Evolutionary conservation across 2,888 invertebrate species (phyloP).

Genomic region (Proisotoma minuta): DNA sequence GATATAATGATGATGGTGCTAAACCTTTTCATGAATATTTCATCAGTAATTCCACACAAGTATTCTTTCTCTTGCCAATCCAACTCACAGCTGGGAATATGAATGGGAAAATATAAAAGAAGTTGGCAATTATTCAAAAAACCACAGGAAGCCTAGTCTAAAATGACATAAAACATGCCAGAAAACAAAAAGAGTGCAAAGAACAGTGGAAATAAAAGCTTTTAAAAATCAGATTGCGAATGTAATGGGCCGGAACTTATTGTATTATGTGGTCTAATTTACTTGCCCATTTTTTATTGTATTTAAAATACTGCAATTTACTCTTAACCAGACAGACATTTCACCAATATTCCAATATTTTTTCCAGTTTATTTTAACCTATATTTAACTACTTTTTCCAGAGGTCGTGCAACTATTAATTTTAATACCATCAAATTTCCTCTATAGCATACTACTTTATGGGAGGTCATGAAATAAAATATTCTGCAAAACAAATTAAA

Average conservation of each 20-base stretch:
- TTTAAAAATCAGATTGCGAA: constrained; percentile 14
- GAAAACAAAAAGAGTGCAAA: background rate
- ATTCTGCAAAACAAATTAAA: too few relatives aligned
- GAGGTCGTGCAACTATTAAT: too few relatives aligned
- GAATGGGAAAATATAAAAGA: background rate
- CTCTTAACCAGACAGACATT: too few relatives aligned
- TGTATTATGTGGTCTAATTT: too few relatives aligned
- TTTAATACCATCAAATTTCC: too few relatives aligned
- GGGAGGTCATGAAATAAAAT: too few relatives aligned
- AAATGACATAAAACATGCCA: constrained; percentile 14
- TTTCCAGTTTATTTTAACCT: too few relatives aligned
- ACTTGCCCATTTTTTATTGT: too few relatives aligned
- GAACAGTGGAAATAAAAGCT: background rate
- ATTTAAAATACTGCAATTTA: too few relatives aligned
- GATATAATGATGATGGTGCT: background rate
- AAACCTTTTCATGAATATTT: background rate
- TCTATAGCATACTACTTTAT: too few relatives aligned
- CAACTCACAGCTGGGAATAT: constrained; percentile 4
- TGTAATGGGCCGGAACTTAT: constrained; percentile 16
- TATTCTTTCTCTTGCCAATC: background rate
- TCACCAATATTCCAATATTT: too few relatives aligned
- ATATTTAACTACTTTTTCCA: too few relatives aligned
- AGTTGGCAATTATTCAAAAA: constrained; percentile 18
- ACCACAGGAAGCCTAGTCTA: constrained; percentile 7
- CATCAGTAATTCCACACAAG: background rate